Evolutionary conservation across 2,113 vertebrate species (phyloP).

Genomic region (Tautogolabrus adspersus): DNA sequence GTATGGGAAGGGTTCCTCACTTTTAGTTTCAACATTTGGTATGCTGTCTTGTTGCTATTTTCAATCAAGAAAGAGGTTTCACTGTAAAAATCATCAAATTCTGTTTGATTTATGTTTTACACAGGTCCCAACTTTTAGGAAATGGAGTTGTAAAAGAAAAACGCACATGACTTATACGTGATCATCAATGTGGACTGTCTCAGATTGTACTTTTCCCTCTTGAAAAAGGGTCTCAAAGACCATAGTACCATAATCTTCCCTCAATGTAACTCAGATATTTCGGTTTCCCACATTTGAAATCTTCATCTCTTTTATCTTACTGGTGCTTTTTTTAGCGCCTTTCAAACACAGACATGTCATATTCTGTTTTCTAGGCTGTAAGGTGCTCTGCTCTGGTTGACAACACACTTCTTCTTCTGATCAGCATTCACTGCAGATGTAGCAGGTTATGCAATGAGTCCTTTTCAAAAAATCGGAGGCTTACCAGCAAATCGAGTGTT

Average conservation of each 20-base stretch:
- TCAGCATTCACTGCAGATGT: conserved; percentile 13
- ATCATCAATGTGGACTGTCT: too few relatives aligned
- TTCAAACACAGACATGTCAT: neutral
- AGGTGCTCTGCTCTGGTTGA: conserved; percentile 17
- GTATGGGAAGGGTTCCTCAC: too few relatives aligned
- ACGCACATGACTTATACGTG: too few relatives aligned
- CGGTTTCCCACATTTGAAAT: neutral
- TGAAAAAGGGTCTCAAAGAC: neutral
- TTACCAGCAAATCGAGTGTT: conserved; percentile 17
- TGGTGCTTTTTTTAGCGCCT: neutral
- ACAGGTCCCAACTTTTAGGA: too few relatives aligned
- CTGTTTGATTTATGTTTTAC: too few relatives aligned
- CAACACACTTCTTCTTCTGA: conserved; percentile 3
- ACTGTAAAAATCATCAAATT: too few relatives aligned
- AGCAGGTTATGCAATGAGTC: conserved; percentile 14
- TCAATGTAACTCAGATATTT: neutral
- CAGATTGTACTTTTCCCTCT: neutral
- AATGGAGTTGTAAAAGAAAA: too few relatives aligned
- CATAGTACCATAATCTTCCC: neutral
- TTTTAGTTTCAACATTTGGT: too few relatives aligned
- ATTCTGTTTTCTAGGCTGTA: neutral
- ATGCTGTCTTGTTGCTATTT: too few relatives aligned
- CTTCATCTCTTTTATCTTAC: conserved; percentile 1
- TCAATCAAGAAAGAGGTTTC: too few relatives aligned
- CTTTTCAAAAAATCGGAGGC: conserved; percentile 1